Conservation (phyloP, 2,888 invertebrate genomes). For the Choristoneura rosaceana region DNA sequence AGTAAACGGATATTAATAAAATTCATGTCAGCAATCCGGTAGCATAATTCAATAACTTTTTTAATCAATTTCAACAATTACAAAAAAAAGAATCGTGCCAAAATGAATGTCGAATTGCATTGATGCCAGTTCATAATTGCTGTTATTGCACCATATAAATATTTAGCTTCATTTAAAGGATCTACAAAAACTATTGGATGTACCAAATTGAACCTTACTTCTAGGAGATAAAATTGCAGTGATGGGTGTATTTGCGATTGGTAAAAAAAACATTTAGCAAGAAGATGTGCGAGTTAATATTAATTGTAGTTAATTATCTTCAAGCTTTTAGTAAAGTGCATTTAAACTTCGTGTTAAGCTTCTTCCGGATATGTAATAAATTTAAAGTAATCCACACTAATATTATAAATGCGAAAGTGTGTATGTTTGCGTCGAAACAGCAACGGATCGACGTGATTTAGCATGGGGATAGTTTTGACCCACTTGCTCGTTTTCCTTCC, state of each 20-base stretch:
- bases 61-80: slow-evolving; percentile 28
- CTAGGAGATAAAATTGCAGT: background rate
- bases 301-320: slow-evolving; percentile 29
- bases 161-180: slow-evolving; percentile 19
- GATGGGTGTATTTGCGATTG: background rate
- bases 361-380: background rate
- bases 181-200: background rate
- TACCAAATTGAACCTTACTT: background rate
- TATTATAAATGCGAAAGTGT: no score
- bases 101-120: slow-evolving; percentile 24
- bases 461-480: no score
- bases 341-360: background rate
- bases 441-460: no score
- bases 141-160: slow-evolving; percentile 34
- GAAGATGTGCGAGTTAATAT: slow-evolving; percentile 38
- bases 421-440: no score
- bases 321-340: slow-evolving; percentile 27
- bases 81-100: slow-evolving; percentile 18
- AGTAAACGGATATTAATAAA: background rate
- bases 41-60: slow-evolving; percentile 7
- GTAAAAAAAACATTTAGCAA: background rate
- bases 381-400: no score
- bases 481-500: no score
- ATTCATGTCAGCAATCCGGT: slow-evolving; percentile 8
- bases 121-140: slow-evolving; percentile 15